Conservation (phyloP, 1,140 invertebrate species). For the Lanistes nyassanus region DNA sequence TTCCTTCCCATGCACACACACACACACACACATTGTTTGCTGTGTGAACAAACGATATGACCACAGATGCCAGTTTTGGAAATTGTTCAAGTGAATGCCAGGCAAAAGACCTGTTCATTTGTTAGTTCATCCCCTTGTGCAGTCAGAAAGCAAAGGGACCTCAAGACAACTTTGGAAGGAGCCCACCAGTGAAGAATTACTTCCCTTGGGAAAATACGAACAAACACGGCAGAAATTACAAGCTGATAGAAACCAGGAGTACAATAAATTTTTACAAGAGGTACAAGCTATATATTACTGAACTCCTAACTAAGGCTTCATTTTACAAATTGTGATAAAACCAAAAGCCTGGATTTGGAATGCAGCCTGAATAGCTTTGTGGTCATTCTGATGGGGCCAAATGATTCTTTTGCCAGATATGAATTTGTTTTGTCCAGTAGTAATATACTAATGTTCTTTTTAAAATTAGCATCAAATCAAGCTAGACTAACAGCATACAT, state of each 20-base stretch:
- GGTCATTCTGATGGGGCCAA: too few relatives aligned
- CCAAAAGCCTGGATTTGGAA: too few relatives aligned
- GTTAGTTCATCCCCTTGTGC: neutral
- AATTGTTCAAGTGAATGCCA: neutral
- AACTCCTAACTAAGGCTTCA: too few relatives aligned
- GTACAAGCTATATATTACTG: too few relatives aligned
- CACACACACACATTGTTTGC: neutral
- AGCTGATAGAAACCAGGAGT: neutral
- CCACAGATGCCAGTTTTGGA: neutral
- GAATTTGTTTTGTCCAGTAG: too few relatives aligned
- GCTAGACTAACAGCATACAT: too few relatives aligned
- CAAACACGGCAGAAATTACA: neutral
- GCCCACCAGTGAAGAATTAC: constrained; percentile 2
- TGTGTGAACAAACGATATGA: neutral
- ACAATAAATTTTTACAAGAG: neutral
- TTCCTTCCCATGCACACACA: too few relatives aligned
- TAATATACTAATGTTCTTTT: too few relatives aligned
- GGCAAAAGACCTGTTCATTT: neutral
- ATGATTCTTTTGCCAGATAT: too few relatives aligned
- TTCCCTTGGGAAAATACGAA: constrained; percentile 24
- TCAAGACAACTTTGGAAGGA: constrained; percentile 13
- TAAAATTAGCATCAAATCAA: too few relatives aligned
- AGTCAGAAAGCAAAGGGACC: neutral
- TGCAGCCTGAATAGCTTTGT: too few relatives aligned
- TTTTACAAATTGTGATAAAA: too few relatives aligned